Evolutionary conservation across 2,113 vertebrate genomes (phyloP).

Genomic region (Clarias batrachus): DNA sequence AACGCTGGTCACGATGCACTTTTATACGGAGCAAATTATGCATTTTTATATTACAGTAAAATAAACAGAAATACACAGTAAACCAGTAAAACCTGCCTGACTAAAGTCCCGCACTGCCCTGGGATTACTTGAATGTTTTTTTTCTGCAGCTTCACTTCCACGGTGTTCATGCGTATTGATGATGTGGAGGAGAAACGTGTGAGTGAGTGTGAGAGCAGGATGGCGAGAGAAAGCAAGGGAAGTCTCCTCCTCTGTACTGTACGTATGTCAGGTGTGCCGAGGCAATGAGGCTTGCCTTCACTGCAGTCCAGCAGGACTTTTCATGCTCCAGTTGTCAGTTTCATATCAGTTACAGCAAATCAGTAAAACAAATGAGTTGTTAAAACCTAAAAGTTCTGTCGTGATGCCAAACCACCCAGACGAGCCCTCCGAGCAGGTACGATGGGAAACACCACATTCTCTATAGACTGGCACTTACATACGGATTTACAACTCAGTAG

Average conservation of each 20-base stretch:
- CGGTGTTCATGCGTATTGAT: constrained; percentile 42
- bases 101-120: not conserved
- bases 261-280: constrained; percentile 55
- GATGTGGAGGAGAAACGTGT: constrained; percentile 28
- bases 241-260: constrained; percentile 46
- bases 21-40: not conserved
- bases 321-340: constrained; percentile 62
- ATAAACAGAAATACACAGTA: not conserved
- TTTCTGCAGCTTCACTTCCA: not conserved
- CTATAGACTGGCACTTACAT: not conserved
- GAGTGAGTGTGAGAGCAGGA: constrained; percentile 16
- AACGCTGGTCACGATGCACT: not conserved
- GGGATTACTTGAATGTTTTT: not conserved
- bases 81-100: not conserved
- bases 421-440: constrained; percentile 39
- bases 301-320: constrained; percentile 63
- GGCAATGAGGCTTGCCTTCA: constrained; percentile 61
- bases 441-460: too few species aligned
- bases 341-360: constrained; percentile 62
- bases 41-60: not conserved
- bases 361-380: constrained; percentile 70
- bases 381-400: constrained; percentile 57
- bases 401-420: constrained; percentile 55
- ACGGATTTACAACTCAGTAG: not conserved
- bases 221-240: constrained; percentile 28